A percentile compares a stretch with the other conserved stretches of the same genome.
phyloP scores from a whole-genome alignment of 2,113 vertebrate genomes.

The Odocoileus virginianus region DNA sequence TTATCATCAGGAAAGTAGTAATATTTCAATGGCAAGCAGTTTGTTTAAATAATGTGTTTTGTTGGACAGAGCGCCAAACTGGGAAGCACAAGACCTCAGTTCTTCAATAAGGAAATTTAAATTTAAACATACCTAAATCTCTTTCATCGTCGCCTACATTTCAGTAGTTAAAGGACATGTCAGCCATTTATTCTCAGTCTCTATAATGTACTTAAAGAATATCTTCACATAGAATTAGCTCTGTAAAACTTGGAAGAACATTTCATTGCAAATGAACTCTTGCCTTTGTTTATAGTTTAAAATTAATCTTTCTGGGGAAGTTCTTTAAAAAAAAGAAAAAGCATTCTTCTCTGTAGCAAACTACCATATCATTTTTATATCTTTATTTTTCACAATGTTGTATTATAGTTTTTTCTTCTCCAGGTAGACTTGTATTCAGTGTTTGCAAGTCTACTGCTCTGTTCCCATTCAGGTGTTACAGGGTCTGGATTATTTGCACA shows the following conservation, averaged over 20 bases:
- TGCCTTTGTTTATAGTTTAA: neutral
- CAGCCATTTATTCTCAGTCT: neutral
- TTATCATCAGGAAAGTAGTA: neutral
- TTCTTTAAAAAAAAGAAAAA: neutral
- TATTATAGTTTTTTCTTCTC: conserved; percentile 10
- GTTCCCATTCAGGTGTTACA: conserved; percentile 88
- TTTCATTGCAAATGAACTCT: neutral
- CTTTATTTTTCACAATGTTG: neutral
- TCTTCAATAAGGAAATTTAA: conserved; percentile 14
- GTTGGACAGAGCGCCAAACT: neutral
- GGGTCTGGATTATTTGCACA: conserved; percentile 95
- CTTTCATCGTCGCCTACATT: neutral
- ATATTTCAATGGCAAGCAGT: neutral
- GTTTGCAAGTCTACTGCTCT: neutral
- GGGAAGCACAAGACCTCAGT: neutral
- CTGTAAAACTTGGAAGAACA: neutral
- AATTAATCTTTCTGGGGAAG: neutral
- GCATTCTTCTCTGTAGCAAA: conserved; percentile 13
- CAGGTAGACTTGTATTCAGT: neutral
- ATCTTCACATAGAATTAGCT: neutral
- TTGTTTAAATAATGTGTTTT: neutral
- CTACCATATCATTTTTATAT: neutral
- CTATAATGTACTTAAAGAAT: neutral
- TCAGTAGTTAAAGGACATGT: neutral
- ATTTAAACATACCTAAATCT: neutral